Conservation (phyloP, 2,888 invertebrate species). For the Eristalis arbustorum region DNA sequence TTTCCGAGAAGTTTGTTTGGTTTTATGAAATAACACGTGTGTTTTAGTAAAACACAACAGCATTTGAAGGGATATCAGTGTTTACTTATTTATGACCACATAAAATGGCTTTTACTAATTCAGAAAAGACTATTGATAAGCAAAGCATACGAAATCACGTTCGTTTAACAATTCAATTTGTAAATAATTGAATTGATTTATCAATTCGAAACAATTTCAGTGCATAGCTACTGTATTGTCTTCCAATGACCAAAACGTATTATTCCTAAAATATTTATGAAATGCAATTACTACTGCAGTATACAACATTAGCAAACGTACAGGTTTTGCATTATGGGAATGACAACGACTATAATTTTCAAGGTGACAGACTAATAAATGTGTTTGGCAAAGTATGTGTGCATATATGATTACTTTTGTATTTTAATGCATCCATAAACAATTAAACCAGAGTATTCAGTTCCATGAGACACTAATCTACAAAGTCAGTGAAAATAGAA, state of each 20-base stretch:
- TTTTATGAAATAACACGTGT: conserved; percentile 38
- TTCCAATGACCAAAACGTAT: conserved; percentile 14
- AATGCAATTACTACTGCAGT: conserved; percentile 65
- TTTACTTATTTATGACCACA: not conserved
- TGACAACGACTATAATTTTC: conserved; percentile 71
- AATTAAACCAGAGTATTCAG: conserved; percentile 63
- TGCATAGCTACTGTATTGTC: not conserved
- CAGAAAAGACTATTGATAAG: not conserved
- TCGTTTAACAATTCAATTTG: not conserved
- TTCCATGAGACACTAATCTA: conserved; percentile 68
- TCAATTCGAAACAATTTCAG: not conserved
- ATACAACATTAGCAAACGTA: conserved; percentile 48
- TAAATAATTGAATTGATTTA: not conserved
- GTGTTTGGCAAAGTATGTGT: conserved; percentile 45
- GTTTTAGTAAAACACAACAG: conserved; percentile 20
- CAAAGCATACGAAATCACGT: not conserved
- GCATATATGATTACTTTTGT: conserved; percentile 40
- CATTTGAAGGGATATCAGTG: conserved; percentile 46
- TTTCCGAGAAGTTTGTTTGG: not conserved
- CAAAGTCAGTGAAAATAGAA: conserved; percentile 69
- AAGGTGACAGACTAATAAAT: conserved; percentile 62
- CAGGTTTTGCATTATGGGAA: conserved; percentile 67
- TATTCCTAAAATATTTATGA: conserved; percentile 62
- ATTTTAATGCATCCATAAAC: conserved; percentile 67
- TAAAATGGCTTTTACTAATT: not conserved